Base-by-base conservation (phyloP, 2,797 vertebrate species). In the Danio jaintianensis region DNA sequence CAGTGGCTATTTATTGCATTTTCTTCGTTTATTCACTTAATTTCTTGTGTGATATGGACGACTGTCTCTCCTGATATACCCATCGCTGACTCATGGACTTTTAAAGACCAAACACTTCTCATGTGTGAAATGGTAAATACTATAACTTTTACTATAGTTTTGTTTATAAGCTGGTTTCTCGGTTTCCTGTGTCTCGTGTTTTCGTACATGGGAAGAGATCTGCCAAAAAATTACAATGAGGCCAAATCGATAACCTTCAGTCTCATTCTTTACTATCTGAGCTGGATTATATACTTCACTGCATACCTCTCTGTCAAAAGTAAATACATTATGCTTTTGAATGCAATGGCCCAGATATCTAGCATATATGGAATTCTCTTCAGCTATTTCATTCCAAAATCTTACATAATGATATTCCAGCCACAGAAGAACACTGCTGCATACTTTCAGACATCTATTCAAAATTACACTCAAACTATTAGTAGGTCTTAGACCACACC, bases 171-270 rank as follows among this genome's bases (percentile, higher is more conserved):
- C 3, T 40, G 70, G n/a, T 42, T 84, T 78, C 79, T 89, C 6
- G 82, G 86, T 0, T 10, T 69, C 22, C 45, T 80, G 2, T 94
- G 95, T 86, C 96, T 96, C 36, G 64, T 80, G 63, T 94, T 96
- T 85, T 95, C 95, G 81, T 96, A 96, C 87, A 90, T 93, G 91
- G 96, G 95, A 47, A 96, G 94, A 78, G 94, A 95, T 66, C 94
- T 97, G 2, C 96, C 96, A 0, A 95, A 95, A 85, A 95, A 94
- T 85, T 97, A 97, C 87, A 96, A 93, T 0, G 96, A 97, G 76
- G 95, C 96, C 78, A 96, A 96, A 88, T 91, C 93, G 7, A 93
- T 96, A 83, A 95, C 96, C 0, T 95, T 95, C 86, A 94, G 95
- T 84, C 90, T 96, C 38, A 87, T 96, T 45, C 86, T 96, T 75